Conservation (phyloP, 1,140 invertebrate species). For the Hesperophylax magnus region DNA sequence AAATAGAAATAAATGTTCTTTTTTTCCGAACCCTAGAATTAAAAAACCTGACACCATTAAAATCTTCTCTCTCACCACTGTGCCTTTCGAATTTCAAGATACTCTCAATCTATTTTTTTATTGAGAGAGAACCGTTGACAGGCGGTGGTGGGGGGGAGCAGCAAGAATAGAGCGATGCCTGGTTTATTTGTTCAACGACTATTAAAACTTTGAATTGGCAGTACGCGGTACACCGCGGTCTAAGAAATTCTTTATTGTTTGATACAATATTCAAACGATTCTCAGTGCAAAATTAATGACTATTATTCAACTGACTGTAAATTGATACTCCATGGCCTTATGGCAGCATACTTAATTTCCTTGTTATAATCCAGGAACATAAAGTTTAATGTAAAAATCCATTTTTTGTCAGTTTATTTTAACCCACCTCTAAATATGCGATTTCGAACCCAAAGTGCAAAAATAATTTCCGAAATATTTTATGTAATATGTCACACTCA, state of each 20-base stretch:
- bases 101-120: conserved; percentile 52
- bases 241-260: not conserved
- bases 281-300: not conserved
- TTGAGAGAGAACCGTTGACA: conserved; percentile 50
- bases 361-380: too few relatives aligned
- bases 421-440: too few relatives aligned
- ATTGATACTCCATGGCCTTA: not conserved
- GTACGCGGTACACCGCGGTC: conserved; percentile 27
- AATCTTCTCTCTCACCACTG: not conserved
- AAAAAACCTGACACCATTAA: too few relatives aligned
- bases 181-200: conserved; percentile 50
- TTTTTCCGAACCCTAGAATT: too few relatives aligned
- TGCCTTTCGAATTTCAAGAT: not conserved
- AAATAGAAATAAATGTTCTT: too few relatives aligned
- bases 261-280: not conserved
- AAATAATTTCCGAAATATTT: too few relatives aligned
- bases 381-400: too few relatives aligned
- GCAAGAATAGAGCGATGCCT: not conserved
- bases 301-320: too few relatives aligned
- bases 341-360: too few relatives aligned
- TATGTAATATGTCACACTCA: too few relatives aligned
- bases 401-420: too few relatives aligned
- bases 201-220: conserved; percentile 55
- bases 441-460: too few relatives aligned
- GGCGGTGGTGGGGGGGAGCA: conserved; percentile 13